Percentiles rank a stretch among this genome's conserved stretches.
Evolutionary conservation across 2,888 invertebrate species (phyloP).

Genomic region (Polyploca ridens): DNA sequence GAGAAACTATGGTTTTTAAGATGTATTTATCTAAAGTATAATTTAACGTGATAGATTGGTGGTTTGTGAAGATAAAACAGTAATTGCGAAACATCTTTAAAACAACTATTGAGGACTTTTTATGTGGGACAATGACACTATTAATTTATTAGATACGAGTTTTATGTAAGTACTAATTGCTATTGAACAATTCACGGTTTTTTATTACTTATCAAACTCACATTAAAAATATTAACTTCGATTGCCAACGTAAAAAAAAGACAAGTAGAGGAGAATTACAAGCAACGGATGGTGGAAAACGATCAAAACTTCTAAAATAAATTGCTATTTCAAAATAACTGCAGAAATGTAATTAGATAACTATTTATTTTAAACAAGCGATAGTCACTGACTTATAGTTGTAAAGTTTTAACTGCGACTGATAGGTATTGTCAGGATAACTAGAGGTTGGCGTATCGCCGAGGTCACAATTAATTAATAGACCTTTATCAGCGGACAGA

Average conservation of each 20-base stretch:
- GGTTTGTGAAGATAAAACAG: not conserved
- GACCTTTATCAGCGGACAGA: constrained; percentile 43
- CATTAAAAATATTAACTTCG: too few species aligned
- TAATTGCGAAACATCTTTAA: not conserved
- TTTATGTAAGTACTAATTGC: too few species aligned
- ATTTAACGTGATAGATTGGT: not conserved
- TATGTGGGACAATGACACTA: not conserved
- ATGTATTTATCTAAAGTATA: not conserved
- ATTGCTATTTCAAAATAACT: too few species aligned
- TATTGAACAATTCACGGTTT: too few species aligned
- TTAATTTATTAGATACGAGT: too few species aligned
- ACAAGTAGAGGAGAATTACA: too few species aligned
- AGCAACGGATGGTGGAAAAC: too few species aligned
- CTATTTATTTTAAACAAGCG: not conserved
- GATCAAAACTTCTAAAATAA: too few species aligned
- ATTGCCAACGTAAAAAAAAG: too few species aligned
- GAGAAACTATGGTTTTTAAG: not conserved
- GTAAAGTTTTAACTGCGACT: constrained; percentile 4
- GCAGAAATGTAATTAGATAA: not conserved
- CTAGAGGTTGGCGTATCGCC: constrained; percentile 41
- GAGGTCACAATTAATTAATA: constrained; percentile 50
- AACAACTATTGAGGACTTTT: not conserved
- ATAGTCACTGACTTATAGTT: not conserved
- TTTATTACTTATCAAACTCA: too few species aligned
- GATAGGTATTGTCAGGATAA: constrained; percentile 36